Evolutionary conservation across 53 echinoderm and acorn worm genomes (phyloP), one percentile per base, ranked within the genome.

Genomic region (Zoroaster sp.): DNA sequence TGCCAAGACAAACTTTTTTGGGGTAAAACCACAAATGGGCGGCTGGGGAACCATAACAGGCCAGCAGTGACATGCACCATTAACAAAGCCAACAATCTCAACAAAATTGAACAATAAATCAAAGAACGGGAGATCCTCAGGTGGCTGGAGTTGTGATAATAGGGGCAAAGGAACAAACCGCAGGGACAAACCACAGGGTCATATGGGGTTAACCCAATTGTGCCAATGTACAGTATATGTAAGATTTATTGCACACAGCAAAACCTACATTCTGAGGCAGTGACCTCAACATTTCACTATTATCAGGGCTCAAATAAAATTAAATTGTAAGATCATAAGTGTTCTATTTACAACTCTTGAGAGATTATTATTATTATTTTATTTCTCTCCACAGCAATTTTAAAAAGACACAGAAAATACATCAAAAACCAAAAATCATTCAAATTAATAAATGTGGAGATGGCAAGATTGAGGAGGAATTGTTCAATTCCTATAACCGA

Each of bases 131-230:
- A 5, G 51, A 0, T 18, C 12, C n/a, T 34, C 14, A 85, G 35
- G 49, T 37, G 85, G 49, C 37, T 51, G 13, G 34, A 71, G 72
- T 71, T 85, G 85, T 85, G 85, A 85, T 47, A 85, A 71, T 85
- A 20, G 35, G 85, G 72, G 49, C 71, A 85, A 71, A 31, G 32
- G 39, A 46, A 47, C 72, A 85, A 85, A 85, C 85, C 85, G 35
- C 71, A 49, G 85, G 39, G 70, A 47, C 72, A 85, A 85, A 85
- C 85, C 85, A 49, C 71, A 49, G 85, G 47, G 70, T 42, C 45
- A 18, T 49, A 25, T 45, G 28, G 70, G 70, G 74, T 28, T 1
- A 82, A 43, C 82, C n/a, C 34, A 31, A 40, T 41, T 47, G 1
- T 23, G 18, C n/a, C 18, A 46, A 15, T 4, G 21, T 13, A 37